Percentiles rank a stretch among this genome's conserved stretches.
These are phyloP conservation scores for Drosophila pseudotakahashii DNA, from an alignment of 2,888 invertebrate genomes.

Conservation along the genomic window DNA sequence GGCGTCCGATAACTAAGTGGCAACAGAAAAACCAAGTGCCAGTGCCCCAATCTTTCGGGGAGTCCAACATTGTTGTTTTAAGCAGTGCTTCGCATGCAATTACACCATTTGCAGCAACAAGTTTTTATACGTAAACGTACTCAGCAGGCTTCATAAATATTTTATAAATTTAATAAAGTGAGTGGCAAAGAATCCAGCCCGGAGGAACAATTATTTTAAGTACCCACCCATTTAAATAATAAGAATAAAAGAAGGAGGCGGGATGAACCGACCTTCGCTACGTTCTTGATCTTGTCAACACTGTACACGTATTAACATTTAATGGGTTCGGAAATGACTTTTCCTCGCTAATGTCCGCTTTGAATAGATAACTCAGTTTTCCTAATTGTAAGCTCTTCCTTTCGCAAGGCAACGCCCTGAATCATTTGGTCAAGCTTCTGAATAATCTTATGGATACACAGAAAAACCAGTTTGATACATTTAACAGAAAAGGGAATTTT, in stretches of 20 bases:
- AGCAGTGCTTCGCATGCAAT: conserved; percentile 29
- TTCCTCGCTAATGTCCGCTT: not conserved
- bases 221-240: conserved; percentile 3
- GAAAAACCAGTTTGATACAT: not conserved
- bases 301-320: not conserved
- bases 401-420: not conserved
- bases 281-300: conserved; percentile 7
- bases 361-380: conserved; percentile 14
- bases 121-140: conserved; percentile 19
- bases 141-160: conserved; percentile 34
- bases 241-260: conserved; percentile 10
- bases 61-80: conserved; percentile 29
- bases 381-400: too few species aligned
- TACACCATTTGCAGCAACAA: conserved; percentile 37
- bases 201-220: conserved; percentile 26
- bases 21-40: conserved; percentile 6
- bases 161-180: conserved; percentile 42
- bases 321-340: not conserved
- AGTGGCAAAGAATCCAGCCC: conserved; percentile 36
- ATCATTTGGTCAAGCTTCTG: not conserved
- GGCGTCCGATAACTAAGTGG: conserved; percentile 32
- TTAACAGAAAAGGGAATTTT: too few species aligned
- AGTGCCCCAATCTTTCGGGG: conserved; percentile 27
- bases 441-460: not conserved
- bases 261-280: not conserved